Conservation (phyloP, 2,888 invertebrate genomes). For the Phyto melanocephala region DNA sequence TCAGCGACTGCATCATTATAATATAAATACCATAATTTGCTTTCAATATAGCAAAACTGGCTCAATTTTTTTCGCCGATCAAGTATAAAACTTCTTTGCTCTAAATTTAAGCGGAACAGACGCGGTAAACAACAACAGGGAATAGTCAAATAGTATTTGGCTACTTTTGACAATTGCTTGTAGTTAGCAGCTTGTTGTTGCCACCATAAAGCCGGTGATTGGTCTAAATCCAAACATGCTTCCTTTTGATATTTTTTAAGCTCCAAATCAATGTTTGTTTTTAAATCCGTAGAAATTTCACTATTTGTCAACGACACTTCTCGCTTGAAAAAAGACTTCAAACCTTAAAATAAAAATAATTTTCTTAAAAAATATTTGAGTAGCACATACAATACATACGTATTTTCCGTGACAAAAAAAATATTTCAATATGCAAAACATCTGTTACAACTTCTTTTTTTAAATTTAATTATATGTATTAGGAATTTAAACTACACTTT, state of each 20-base stretch:
- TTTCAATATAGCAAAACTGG: constrained; percentile 40
- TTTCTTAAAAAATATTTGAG: neutral
- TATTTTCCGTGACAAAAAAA: too few species aligned
- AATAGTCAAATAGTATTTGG: constrained; percentile 69
- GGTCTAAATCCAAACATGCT: constrained; percentile 69
- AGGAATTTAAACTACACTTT: too few species aligned
- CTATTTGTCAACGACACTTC: neutral
- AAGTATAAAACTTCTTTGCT: constrained; percentile 23
- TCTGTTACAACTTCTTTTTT: too few species aligned
- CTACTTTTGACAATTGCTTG: constrained; percentile 68
- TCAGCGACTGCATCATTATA: constrained; percentile 48
- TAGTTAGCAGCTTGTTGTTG: constrained; percentile 67
- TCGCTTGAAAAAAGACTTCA: constrained; percentile 69
- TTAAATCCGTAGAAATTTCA: constrained; percentile 24
- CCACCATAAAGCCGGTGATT: constrained; percentile 73
- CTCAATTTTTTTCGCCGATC: constrained; percentile 38
- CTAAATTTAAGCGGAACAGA: constrained; percentile 49
- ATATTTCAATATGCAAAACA: too few species aligned
- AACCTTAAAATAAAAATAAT: constrained; percentile 57
- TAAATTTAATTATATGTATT: too few species aligned
- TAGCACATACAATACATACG: too few species aligned
- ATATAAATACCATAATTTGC: constrained; percentile 65
- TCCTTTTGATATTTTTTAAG: constrained; percentile 68
- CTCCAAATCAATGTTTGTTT: constrained; percentile 68
- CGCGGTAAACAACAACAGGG: constrained; percentile 68